Evolutionary conservation across 2,797 vertebrate species (phyloP).

Genomic region (Apogon hyalosoma): DNA sequence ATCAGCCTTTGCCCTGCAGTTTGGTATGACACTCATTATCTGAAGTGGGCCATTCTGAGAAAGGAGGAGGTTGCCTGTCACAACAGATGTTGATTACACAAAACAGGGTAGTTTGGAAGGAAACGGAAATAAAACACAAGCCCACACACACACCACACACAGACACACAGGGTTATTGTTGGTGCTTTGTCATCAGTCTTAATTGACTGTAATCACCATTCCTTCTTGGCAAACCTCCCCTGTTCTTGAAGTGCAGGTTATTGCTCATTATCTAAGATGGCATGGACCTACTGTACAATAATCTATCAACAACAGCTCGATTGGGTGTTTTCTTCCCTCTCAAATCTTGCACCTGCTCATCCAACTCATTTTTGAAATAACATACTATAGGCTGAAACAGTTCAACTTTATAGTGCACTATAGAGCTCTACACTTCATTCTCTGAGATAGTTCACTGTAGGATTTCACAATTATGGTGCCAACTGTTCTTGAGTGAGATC

Average conservation of each 20-base stretch:
- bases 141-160: slow-evolving; percentile 36
- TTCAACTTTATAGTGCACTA: slow-evolving; percentile 34
- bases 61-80: slow-evolving; percentile 80
- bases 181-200: slow-evolving; percentile 78
- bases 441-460: slow-evolving; percentile 16
- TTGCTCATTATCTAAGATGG: slow-evolving; percentile 80
- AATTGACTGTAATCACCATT: slow-evolving; percentile 83
- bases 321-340: slow-evolving; percentile 55
- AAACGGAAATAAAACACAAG: slow-evolving; percentile 72
- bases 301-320: slow-evolving; percentile 71
- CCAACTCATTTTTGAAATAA: slow-evolving; percentile 41
- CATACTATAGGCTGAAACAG: slow-evolving; percentile 15
- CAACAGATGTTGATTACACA: slow-evolving; percentile 84
- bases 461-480: slow-evolving; percentile 42
- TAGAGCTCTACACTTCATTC: not conserved
- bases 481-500: slow-evolving; percentile 46
- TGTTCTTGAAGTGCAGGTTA: slow-evolving; percentile 80
- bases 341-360: slow-evolving; percentile 69
- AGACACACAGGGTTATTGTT: slow-evolving; percentile 64
- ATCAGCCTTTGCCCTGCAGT: slow-evolving; percentile 81
- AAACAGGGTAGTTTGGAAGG: slow-evolving; percentile 80
- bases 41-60: slow-evolving; percentile 83
- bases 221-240: slow-evolving; percentile 76
- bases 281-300: slow-evolving; percentile 59
- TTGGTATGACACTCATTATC: slow-evolving; percentile 84